A percentile compares a stretch with the other conserved stretches of the same genome.
Conservation (phyloP, 2,797 vertebrate genomes). For the Anomalospiza imberbis region DNA sequence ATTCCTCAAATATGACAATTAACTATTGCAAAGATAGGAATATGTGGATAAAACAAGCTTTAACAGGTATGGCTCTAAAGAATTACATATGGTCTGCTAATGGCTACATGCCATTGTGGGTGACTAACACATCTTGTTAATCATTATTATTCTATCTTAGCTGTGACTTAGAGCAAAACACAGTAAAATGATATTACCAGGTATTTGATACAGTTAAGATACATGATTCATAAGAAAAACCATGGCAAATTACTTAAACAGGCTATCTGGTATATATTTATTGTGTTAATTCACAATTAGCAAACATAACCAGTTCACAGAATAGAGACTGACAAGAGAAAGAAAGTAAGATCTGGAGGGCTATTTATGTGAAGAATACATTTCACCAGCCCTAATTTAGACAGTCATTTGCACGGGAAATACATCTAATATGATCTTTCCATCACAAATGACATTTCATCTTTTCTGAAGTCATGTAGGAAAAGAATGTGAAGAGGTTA, state of each 20-base stretch:
- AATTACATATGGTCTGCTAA: background rate
- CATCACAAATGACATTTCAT: background rate
- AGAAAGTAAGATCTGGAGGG: background rate
- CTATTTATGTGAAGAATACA: background rate
- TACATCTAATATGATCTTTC: background rate
- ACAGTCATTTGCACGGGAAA: background rate
- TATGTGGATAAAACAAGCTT: background rate
- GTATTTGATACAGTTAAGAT: background rate
- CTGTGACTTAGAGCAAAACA: background rate
- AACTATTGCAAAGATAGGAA: background rate
- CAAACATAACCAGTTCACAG: background rate
- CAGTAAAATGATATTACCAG: background rate
- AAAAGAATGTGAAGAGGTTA: background rate
- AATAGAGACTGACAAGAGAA: background rate
- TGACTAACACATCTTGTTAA: background rate
- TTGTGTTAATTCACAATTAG: background rate
- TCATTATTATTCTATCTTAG: background rate
- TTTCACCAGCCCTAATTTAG: background rate
- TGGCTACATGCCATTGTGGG: background rate
- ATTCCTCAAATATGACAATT: background rate
- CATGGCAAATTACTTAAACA: background rate
- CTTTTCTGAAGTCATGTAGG: background rate
- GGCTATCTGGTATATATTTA: background rate
- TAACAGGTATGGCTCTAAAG: background rate
- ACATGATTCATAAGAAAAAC: background rate